Conservation (phyloP, 2,888 invertebrate genomes). For the Taenaris catops region DNA sequence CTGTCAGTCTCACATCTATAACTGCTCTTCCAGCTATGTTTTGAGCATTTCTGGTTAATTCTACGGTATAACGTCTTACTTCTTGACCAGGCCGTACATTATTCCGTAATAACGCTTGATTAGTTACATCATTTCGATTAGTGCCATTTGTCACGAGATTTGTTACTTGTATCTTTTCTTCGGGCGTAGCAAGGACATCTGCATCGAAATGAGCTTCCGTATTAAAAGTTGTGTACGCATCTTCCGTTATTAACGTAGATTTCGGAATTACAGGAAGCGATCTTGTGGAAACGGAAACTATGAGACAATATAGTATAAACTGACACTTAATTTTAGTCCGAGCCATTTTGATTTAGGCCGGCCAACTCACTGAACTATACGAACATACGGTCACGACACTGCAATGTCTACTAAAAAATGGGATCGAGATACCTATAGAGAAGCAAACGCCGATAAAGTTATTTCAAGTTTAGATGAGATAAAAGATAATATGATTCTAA, state of each 20-base stretch:
- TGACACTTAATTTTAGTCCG: constrained; percentile 47
- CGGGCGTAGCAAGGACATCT: not conserved
- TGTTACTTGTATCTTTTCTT: not conserved
- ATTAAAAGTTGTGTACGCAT: constrained; percentile 3
- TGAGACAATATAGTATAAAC: constrained; percentile 34
- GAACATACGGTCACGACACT: constrained; percentile 36
- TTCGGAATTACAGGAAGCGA: constrained; percentile 36
- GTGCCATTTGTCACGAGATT: not conserved
- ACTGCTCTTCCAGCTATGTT: constrained; percentile 40
- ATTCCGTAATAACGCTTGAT: not conserved
- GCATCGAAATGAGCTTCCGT: not conserved
- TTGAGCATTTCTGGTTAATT: constrained; percentile 36
- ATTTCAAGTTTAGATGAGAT: constrained; percentile 22
- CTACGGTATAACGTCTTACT: constrained; percentile 34
- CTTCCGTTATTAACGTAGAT: constrained; percentile 18
- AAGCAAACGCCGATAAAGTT: constrained; percentile 34
- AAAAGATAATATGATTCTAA: constrained; percentile 26
- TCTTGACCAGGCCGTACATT: constrained; percentile 42
- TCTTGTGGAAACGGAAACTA: constrained; percentile 36
- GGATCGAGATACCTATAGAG: constrained; percentile 22
- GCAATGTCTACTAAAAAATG: constrained; percentile 32
- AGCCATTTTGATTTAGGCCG: constrained; percentile 45
- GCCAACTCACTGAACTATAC: constrained; percentile 27
- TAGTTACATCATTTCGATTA: not conserved
- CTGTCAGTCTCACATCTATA: constrained; percentile 32